A percentile compares a stretch with the other conserved stretches of the same genome.
Conservation (phyloP, 2,888 invertebrate species). For the Antitype chi region DNA sequence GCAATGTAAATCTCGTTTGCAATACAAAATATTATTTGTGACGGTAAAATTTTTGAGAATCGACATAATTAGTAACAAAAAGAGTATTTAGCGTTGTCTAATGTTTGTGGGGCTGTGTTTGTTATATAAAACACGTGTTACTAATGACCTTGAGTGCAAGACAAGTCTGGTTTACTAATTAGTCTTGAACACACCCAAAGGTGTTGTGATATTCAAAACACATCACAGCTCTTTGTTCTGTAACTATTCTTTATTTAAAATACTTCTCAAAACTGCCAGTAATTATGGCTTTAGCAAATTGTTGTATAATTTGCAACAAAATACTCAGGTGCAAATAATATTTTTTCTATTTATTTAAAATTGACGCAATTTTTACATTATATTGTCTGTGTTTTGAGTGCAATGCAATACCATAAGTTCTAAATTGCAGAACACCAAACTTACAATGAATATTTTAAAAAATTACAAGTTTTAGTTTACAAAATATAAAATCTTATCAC, state of each 20-base stretch:
- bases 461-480: background rate
- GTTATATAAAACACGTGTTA: slow-evolving; percentile 72
- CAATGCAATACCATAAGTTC: background rate
- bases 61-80: slow-evolving; percentile 42
- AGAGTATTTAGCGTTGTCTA: slow-evolving; percentile 31
- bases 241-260: slow-evolving; percentile 50
- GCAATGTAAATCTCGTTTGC: slow-evolving; percentile 38
- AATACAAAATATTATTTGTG: slow-evolving; percentile 40
- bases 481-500: background rate
- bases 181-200: slow-evolving; percentile 72
- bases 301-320: background rate
- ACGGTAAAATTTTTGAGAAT: slow-evolving; percentile 35
- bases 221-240: slow-evolving; percentile 68
- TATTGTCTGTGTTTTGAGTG: background rate
- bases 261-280: slow-evolving; percentile 22
- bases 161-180: slow-evolving; percentile 70
- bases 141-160: slow-evolving; percentile 74
- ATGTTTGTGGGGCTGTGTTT: slow-evolving; percentile 62
- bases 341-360: slow-evolving; percentile 29
- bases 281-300: slow-evolving; percentile 10
- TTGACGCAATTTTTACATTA: slow-evolving; percentile 22
- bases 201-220: slow-evolving; percentile 66
- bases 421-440: no score
- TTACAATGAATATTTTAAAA: background rate
- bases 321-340: background rate